Evolutionary conservation across 1,140 invertebrate species (phyloP), one percentile per base, ranked within the genome.

Genomic region (Cyrtorhinus lividipennis): DNA sequence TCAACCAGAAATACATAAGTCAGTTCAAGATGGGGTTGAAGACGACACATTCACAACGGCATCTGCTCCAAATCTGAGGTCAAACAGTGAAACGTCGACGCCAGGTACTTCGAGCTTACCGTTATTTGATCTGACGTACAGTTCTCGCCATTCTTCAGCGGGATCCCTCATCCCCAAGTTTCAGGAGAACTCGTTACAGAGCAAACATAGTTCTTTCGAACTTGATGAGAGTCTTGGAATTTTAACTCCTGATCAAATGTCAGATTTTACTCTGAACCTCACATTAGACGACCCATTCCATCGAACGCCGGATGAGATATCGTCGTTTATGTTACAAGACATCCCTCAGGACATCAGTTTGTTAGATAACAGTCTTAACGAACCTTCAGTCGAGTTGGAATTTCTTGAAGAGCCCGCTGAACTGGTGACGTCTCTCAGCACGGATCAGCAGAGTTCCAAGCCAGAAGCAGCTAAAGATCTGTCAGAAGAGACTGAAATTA

Each of bases 221-320:
- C 71, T 81, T 68, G 84, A 90, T 72, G 88, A 90, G 67, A 87
- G 85, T 68, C 75, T 91, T 63, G 88, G 88, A 8, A 90, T 92
- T 66, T 74, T 92, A 18, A 90, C 88, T 3, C 87, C 87, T 0
- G 87, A 89, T 75, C 88, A 91, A 72, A 91, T 92, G 88, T 81
- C 83, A 61, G 85, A 86, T 71, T 81, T 83, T 45, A 66, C 68
- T 5, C 56, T 68, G 0, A 67, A 64, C 30, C 46, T 24, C 13
- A 44, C 27, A 15, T 44, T 45, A 20, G 62, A 56, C 12, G 48
- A 65, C 23, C 44, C 38, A 26, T 56, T 66, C 13, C 48, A 62
- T 18, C 64, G 65, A 57, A 66, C 65, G 3, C 65, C 65, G 58
- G 66, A 66, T n/a, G 63, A 60, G 24, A 18, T 66, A 1, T 64